Evolutionary conservation across 2,797 vertebrate species (phyloP).

Genomic region (Onychomys arenicola): DNA sequence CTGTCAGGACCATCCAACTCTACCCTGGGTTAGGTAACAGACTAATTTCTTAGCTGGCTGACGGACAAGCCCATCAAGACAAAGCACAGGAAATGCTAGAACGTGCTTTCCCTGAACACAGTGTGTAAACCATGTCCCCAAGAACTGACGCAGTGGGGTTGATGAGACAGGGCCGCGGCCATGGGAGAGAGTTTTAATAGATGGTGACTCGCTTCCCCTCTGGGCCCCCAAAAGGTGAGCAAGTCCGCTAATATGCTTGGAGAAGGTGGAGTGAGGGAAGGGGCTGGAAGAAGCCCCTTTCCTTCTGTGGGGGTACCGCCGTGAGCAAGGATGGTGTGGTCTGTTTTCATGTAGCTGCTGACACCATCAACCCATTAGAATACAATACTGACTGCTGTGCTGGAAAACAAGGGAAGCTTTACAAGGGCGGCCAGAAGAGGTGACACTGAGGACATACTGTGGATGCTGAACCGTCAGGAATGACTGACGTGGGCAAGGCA

Average conservation of each 20-base stretch:
- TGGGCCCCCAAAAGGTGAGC: background rate
- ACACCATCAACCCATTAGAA: background rate
- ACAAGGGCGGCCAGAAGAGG: background rate
- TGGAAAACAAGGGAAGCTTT: background rate
- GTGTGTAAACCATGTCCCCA: background rate
- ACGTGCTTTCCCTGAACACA: accelerated
- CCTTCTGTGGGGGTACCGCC: background rate
- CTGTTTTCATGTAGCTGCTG: background rate
- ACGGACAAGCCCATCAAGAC: background rate
- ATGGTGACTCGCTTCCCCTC: background rate
- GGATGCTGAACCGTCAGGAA: background rate
- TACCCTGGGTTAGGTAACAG: background rate
- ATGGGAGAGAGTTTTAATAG: background rate
- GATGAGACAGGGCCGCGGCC: background rate
- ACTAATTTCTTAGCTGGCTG: background rate
- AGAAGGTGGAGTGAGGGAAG: background rate
- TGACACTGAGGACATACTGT: background rate
- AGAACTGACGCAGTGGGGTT: background rate
- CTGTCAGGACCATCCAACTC: background rate
- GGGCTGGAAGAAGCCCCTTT: background rate
- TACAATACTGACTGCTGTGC: background rate
- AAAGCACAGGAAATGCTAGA: background rate
- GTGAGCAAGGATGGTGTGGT: background rate
- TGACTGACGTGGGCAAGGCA: background rate
- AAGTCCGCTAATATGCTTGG: background rate